Evolutionary conservation across 2,113 vertebrate genomes (phyloP).

Genomic region (Etheostoma cragini): DNA sequence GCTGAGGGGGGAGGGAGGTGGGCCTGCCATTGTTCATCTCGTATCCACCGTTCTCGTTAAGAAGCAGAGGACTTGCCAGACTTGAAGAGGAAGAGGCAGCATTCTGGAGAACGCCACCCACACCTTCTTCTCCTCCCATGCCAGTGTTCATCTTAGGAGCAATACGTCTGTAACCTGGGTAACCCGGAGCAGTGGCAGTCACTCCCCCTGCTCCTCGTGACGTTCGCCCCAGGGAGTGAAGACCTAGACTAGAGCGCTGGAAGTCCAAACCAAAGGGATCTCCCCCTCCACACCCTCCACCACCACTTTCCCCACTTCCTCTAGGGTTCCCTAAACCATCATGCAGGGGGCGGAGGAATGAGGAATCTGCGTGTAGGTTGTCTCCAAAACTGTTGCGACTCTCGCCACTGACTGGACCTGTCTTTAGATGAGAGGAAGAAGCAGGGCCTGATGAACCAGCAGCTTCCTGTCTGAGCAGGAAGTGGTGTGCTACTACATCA

Average conservation of each 20-base stretch:
- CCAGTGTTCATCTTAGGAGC: slow-evolving; percentile 89
- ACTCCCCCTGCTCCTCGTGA: slow-evolving; percentile 82
- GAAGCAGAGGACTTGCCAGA: slow-evolving; percentile 83
- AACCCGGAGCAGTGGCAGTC: slow-evolving; percentile 64
- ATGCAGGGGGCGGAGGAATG: slow-evolving; percentile 90
- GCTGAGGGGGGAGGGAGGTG: slow-evolving; percentile 85
- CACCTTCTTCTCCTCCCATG: slow-evolving; percentile 85
- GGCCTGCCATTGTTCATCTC: slow-evolving; percentile 81
- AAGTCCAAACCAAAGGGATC: slow-evolving; percentile 93
- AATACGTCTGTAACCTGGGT: slow-evolving; percentile 93
- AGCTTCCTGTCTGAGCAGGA: slow-evolving; percentile 88
- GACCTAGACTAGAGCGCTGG: slow-evolving; percentile 89
- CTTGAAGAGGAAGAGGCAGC: slow-evolving; percentile 80
- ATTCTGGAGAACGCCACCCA: slow-evolving; percentile 86
- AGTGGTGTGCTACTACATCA: slow-evolving; percentile 85
- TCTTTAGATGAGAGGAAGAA: slow-evolving; percentile 83
- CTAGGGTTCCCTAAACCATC: slow-evolving; percentile 84
- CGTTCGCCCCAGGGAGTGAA: slow-evolving; percentile 89
- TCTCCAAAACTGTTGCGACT: slow-evolving; percentile 85
- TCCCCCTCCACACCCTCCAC: slow-evolving; percentile 67
- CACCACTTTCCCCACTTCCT: slow-evolving; percentile 69
- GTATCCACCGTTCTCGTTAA: slow-evolving; percentile 83
- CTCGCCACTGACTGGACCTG: slow-evolving; percentile 58
- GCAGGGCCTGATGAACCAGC: slow-evolving; percentile 76
- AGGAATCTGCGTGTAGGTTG: slow-evolving; percentile 84